These are phyloP conservation scores for Gari tellinella DNA, from an alignment of 2,888 invertebrate genomes.

Conservation along the genomic window DNA sequence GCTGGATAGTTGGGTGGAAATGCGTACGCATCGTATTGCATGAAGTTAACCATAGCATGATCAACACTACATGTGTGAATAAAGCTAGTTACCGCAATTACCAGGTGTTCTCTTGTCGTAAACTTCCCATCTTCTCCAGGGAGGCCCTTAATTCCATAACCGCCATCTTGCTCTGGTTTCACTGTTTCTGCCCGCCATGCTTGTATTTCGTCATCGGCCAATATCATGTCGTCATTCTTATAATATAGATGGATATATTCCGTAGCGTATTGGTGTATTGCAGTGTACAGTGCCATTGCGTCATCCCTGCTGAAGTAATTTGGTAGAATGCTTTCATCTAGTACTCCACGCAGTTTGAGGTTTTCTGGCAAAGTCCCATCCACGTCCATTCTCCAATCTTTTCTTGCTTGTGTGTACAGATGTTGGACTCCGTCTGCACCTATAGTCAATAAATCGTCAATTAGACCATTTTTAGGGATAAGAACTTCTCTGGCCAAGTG, in stretches of 20 bases:
- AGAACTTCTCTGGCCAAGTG: conserved; percentile 76
- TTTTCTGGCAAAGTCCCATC: conserved; percentile 81
- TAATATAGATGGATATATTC: conserved; percentile 65
- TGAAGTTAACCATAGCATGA: conserved; percentile 66
- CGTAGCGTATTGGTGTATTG: conserved; percentile 77
- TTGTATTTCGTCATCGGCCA: conserved; percentile 74
- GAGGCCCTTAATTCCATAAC: conserved; percentile 76
- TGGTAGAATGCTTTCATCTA: conserved; percentile 79
- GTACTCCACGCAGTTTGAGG: conserved; percentile 77
- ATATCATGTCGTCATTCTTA: conserved; percentile 46
- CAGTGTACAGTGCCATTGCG: conserved; percentile 78
- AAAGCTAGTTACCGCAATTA: conserved; percentile 32
- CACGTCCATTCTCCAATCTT: conserved; percentile 74
- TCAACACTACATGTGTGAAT: conserved; percentile 62
- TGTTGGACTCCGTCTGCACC: conserved; percentile 40
- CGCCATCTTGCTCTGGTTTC: conserved; percentile 74
- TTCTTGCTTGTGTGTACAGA: conserved; percentile 25
- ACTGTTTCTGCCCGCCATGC: conserved; percentile 81
- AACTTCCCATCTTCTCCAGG: conserved; percentile 56
- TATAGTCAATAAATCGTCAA: conserved; percentile 49
- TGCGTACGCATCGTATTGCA: conserved; percentile 77
- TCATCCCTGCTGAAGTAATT: conserved; percentile 84
- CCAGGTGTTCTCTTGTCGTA: conserved; percentile 38
- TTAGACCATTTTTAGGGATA: conserved; percentile 36
- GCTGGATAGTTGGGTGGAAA: conserved; percentile 76